Conservation (phyloP, 2,113 vertebrate species). For the Malurus elegans region DNA sequence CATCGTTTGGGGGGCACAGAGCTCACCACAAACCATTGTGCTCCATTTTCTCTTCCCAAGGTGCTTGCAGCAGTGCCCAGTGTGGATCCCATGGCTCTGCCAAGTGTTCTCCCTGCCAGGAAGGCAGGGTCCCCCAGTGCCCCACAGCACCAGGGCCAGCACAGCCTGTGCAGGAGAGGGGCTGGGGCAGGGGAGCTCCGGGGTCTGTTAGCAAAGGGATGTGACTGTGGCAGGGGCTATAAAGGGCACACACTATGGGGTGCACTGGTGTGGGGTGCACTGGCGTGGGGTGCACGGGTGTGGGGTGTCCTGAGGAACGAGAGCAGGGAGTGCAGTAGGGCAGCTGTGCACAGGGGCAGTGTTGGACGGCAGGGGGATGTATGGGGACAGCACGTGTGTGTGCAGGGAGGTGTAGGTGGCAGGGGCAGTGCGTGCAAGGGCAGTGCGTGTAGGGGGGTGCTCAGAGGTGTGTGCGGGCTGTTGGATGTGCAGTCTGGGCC, state of each 20-base stretch:
- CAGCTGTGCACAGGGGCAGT: neutral
- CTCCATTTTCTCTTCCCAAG: accelerated
- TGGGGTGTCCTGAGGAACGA: neutral
- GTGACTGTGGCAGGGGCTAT: accelerated
- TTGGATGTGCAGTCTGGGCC: accelerated
- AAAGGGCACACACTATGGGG: neutral
- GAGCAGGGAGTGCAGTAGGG: neutral
- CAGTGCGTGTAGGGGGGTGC: accelerated
- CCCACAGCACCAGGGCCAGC: neutral
- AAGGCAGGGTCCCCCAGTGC: neutral
- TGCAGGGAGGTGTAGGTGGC: neutral
- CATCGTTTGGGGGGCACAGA: neutral
- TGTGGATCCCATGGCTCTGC: neutral
- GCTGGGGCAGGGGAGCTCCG: accelerated
- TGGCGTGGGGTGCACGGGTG: accelerated
- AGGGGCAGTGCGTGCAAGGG: accelerated
- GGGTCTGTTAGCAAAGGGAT: neutral
- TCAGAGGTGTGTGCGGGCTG: accelerated
- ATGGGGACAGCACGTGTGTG: accelerated
- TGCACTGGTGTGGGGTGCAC: accelerated
- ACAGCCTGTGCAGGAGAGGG: neutral
- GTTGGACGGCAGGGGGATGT: neutral
- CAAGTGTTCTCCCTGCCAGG: neutral
- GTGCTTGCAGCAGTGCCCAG: accelerated
- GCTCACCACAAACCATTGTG: accelerated